These are phyloP conservation scores for Macrotrachela quadricornifera DNA, from an alignment of 1,140 invertebrate species.

Conservation along the genomic window DNA sequence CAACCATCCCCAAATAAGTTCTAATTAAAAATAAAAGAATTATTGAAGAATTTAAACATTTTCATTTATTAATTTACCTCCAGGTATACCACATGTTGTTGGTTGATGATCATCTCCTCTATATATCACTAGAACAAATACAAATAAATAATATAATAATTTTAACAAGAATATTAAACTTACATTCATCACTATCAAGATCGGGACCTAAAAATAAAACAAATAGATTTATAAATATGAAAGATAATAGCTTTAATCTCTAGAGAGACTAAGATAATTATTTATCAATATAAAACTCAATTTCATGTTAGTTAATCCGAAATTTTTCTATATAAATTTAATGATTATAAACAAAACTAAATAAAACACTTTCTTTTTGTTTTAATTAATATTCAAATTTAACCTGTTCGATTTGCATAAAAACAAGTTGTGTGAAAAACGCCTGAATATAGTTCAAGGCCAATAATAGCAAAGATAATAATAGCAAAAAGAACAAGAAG, in stretches of 20 bases:
- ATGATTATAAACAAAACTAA: background rate
- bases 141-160: too few species aligned
- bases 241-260: too few species aligned
- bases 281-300: too few species aligned
- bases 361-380: background rate
- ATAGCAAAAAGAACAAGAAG: conserved; percentile 98
- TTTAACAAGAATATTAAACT: too few species aligned
- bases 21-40: background rate
- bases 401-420: conserved; percentile 14
- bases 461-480: conserved; percentile 99
- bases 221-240: too few species aligned
- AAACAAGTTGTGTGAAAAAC: conserved; percentile 97
- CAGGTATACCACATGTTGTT: background rate
- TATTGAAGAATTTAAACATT: too few species aligned
- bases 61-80: conserved; percentile 2
- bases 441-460: conserved; percentile 98
- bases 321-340: background rate
- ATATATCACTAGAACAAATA: too few species aligned
- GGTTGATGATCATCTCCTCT: too few species aligned
- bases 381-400: conserved; percentile 11
- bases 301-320: too few species aligned
- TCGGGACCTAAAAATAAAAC: too few species aligned
- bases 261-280: too few species aligned
- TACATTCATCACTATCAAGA: too few species aligned
- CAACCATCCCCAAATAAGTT: background rate